phyloP scores from a whole-genome alignment of 2,113 vertebrate genomes.

The Rafetus swinhoei region DNA sequence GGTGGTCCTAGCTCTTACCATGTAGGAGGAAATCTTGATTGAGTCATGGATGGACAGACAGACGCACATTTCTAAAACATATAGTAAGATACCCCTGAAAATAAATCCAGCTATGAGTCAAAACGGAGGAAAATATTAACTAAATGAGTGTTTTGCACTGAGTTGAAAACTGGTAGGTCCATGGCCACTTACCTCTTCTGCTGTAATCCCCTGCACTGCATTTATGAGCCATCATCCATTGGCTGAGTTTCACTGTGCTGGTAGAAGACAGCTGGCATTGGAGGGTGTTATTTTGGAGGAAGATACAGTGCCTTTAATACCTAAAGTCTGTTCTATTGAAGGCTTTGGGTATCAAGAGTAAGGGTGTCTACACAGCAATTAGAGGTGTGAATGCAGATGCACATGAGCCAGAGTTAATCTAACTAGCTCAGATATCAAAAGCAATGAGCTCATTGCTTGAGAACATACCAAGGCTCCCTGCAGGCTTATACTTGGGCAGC shows the following conservation, averaged over 20 bases:
- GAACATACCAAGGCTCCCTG: neutral
- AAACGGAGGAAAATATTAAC: neutral
- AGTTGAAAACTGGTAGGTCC: neutral
- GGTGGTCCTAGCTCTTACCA: no score
- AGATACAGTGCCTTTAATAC: neutral
- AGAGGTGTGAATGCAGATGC: neutral
- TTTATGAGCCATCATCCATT: neutral
- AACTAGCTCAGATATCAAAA: neutral
- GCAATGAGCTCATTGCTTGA: neutral
- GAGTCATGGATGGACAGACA: no score
- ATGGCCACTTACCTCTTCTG: neutral
- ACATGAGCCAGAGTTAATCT: neutral
- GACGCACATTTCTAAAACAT: no score
- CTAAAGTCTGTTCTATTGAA: neutral
- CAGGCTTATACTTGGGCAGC: neutral
- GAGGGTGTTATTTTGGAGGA: neutral
- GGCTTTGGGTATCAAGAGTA: neutral
- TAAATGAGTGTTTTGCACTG: neutral
- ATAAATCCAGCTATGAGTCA: neutral
- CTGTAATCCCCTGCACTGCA: neutral
- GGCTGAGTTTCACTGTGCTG: neutral
- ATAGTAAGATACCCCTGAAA: no score
- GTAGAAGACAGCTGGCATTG: rapidly evolving
- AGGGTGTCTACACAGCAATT: neutral
- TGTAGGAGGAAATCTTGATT: no score